Conservation (phyloP, 1,140 invertebrate species). For the Pomacea maculata region DNA sequence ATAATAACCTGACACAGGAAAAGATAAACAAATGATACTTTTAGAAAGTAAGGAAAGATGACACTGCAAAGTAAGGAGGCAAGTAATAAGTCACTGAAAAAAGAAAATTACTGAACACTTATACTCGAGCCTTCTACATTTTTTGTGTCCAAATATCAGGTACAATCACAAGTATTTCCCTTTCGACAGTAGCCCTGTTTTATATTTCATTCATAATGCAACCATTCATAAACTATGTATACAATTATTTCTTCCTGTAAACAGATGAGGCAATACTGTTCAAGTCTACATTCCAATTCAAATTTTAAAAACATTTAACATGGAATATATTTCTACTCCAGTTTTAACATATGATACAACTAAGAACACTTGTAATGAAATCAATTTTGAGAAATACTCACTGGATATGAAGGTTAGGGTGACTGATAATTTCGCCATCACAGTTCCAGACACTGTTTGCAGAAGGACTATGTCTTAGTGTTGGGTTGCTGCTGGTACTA, state of each 20-base stretch:
- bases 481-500: conserved; percentile 17
- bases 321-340: neutral
- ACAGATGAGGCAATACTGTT: no score
- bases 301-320: neutral
- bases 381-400: conserved; percentile 54
- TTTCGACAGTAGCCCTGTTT: no score
- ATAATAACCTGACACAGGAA: neutral
- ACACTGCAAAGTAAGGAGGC: neutral
- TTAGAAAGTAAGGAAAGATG: neutral
- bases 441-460: conserved; percentile 79
- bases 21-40: neutral
- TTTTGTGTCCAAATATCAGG: no score
- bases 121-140: neutral
- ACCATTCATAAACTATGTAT: no score
- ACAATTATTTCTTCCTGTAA: no score
- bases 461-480: conserved; percentile 2
- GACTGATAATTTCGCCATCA: conserved; percentile 82
- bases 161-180: no score
- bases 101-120: neutral
- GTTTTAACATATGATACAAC: no score
- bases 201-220: no score
- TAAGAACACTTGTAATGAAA: no score
- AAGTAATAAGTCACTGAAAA: neutral
- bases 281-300: neutral
- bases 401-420: conserved; percentile 77